phyloP scores from a whole-genome alignment of 2,888 invertebrate genomes.

The Drosophila nr. perissopoda region DNA sequence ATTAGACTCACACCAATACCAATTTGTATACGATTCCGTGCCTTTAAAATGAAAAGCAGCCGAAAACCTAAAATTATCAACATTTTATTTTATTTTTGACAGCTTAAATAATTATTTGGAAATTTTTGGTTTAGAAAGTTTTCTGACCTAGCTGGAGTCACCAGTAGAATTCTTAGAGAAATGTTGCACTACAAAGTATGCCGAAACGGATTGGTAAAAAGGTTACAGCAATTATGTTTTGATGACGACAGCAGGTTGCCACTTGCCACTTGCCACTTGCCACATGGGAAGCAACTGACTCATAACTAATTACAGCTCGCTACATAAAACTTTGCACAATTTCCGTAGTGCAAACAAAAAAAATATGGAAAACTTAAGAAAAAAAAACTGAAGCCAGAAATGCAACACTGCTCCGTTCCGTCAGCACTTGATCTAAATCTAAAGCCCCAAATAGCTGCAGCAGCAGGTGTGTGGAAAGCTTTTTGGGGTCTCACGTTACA shows the following conservation, averaged over 20 bases:
- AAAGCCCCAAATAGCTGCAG: conserved; percentile 41
- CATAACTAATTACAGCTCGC: conserved; percentile 50
- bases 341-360: conserved; percentile 42
- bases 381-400: conserved; percentile 42
- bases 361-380: background rate
- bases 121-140: conserved; percentile 24
- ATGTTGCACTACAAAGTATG: conserved; percentile 12
- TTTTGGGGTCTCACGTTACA: conserved; percentile 71
- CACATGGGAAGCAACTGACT: conserved; percentile 41
- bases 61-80: background rate
- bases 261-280: conserved; percentile 34
- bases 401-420: conserved; percentile 38
- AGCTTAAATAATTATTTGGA: conserved; percentile 15
- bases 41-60: background rate
- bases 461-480: conserved; percentile 45
- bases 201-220: conserved; percentile 26
- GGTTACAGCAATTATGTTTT: conserved; percentile 43
- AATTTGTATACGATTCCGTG: background rate
- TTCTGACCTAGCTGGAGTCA: background rate
- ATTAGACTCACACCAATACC: background rate
- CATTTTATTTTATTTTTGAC: conserved; percentile 1
- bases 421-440: conserved; percentile 43
- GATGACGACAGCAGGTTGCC: conserved; percentile 44
- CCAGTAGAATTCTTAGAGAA: background rate
- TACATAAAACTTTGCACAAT: conserved; percentile 50